Percentiles rank a stretch among this genome's conserved stretches.
phyloP scores from a whole-genome alignment of 2,888 invertebrate species.

The Acrobasis repandana region DNA sequence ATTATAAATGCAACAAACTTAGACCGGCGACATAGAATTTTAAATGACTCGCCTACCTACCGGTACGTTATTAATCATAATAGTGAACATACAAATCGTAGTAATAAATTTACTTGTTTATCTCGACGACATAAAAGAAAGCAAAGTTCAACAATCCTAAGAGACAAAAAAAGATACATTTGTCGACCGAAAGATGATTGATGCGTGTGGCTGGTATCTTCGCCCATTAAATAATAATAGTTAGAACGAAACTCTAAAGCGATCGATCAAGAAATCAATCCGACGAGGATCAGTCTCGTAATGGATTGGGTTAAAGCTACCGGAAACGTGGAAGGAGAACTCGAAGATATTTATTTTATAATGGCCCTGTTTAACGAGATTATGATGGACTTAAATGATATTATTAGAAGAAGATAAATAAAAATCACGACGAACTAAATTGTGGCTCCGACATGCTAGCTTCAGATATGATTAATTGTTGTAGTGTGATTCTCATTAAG shows the following conservation, averaged over 20 bases:
- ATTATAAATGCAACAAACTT: conserved; percentile 29
- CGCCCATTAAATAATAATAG: conserved; percentile 80
- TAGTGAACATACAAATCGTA: conserved; percentile 28
- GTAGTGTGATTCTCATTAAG: conserved; percentile 20
- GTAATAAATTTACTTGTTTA: conserved; percentile 46
- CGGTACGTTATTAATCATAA: conserved; percentile 22
- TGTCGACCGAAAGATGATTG: conserved; percentile 73
- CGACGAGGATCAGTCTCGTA: conserved; percentile 64
- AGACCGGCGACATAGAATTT: conserved; percentile 5
- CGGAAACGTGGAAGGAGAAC: conserved; percentile 58
- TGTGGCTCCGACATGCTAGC: conserved; percentile 15
- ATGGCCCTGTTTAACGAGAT: conserved; percentile 38
- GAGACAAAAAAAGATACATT: conserved; percentile 62
- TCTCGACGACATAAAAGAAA: conserved; percentile 52
- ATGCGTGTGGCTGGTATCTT: conserved; percentile 69
- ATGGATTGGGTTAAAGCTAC: conserved; percentile 74
- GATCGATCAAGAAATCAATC: conserved; percentile 81
- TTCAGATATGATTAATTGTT: conserved; percentile 19
- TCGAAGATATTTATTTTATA: conserved; percentile 34
- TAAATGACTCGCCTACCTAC: conserved; percentile 14
- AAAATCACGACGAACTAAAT: conserved; percentile 15
- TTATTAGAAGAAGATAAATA: conserved; percentile 23
- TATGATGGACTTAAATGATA: conserved; percentile 34
- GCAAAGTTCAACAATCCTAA: conserved; percentile 53
- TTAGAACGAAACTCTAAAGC: conserved; percentile 64